Evolutionary conservation across 2,113 vertebrate genomes (phyloP).

Genomic region (Mugil cephalus): DNA sequence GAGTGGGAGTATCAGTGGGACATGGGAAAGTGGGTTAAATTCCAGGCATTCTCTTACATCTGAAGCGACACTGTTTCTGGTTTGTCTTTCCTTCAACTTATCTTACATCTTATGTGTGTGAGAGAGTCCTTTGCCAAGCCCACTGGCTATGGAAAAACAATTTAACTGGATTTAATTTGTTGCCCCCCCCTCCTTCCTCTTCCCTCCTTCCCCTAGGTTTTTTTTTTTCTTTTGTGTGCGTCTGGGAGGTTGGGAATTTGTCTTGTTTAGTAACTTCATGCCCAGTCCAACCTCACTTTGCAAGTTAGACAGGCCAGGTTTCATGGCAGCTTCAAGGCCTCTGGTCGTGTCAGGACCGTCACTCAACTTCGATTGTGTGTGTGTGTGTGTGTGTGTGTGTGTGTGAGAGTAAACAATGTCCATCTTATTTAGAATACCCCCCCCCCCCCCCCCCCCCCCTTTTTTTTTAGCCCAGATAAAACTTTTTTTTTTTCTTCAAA

Average conservation of each 20-base stretch:
- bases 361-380: neutral
- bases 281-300: constrained; percentile 21
- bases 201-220: constrained; percentile 41
- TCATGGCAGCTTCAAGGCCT: constrained; percentile 23
- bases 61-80: constrained; percentile 52
- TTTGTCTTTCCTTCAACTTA: constrained; percentile 68
- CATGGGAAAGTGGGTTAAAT: constrained; percentile 77
- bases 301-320: constrained; percentile 15
- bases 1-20: constrained; percentile 45
- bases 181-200: constrained; percentile 38
- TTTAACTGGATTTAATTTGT: constrained; percentile 84
- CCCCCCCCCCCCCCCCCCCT: too few species aligned
- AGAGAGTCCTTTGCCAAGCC: constrained; percentile 74
- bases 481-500: neutral
- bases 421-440: neutral
- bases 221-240: constrained; percentile 59
- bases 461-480: neutral
- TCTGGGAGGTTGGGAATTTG: constrained; percentile 72
- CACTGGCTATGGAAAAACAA: constrained; percentile 85
- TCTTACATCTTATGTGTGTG: constrained; percentile 73
- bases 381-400: constrained; percentile 7
- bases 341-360: neutral
- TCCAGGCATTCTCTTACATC: constrained; percentile 74
- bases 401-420: neutral
- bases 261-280: constrained; percentile 59